Evolutionary conservation across 2,888 invertebrate genomes (phyloP).

Genomic region (Diarsia brunnea): DNA sequence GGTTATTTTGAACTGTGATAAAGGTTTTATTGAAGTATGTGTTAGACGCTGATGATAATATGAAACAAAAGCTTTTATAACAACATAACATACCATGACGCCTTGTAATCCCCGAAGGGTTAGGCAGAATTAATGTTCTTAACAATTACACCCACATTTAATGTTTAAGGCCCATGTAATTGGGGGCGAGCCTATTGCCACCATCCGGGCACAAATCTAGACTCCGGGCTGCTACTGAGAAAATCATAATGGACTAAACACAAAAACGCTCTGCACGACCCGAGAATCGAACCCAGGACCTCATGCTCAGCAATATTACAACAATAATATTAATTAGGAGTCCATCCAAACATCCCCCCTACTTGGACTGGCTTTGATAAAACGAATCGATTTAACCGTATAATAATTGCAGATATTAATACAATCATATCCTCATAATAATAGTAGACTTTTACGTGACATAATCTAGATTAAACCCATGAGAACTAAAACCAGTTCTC

Average conservation of each 20-base stretch:
- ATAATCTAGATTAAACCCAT: conserved; percentile 64
- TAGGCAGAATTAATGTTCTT: too few species aligned
- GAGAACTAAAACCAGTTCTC: conserved; percentile 73
- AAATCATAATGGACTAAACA: too few species aligned
- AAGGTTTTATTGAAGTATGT: conserved; percentile 35
- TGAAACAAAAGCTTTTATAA: neutral
- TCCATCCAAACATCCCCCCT: neutral
- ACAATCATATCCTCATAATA: conserved; percentile 15
- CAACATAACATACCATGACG: too few species aligned
- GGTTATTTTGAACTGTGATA: conserved; percentile 31
- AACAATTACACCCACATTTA: too few species aligned
- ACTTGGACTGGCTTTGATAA: neutral
- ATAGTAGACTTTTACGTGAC: conserved; percentile 51
- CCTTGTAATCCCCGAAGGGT: too few species aligned
- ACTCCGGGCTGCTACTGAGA: too few species aligned
- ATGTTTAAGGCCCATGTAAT: too few species aligned
- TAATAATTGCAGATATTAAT: conserved; percentile 1
- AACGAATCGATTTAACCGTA: neutral
- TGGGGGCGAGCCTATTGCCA: too few species aligned
- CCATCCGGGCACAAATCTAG: too few species aligned
- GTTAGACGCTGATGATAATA: conserved; percentile 13
- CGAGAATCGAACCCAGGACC: too few species aligned
- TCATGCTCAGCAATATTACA: neutral
- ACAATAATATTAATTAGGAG: neutral
- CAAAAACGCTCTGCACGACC: too few species aligned